Conservation (phyloP, 2,113 vertebrate species). For the Nipponia nippon region DNA sequence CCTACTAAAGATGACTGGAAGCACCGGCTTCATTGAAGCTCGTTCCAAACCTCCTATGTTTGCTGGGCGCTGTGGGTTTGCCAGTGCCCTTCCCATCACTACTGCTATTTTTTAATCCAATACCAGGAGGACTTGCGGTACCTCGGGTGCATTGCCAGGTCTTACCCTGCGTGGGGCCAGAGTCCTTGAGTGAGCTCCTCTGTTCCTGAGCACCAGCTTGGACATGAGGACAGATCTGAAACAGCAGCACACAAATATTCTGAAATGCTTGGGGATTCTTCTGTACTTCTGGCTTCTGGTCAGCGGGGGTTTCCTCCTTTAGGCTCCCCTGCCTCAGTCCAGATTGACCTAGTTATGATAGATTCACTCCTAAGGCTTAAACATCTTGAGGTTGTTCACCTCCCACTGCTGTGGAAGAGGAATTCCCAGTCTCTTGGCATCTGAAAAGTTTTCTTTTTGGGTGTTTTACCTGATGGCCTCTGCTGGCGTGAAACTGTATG, state of each 20-base stretch:
- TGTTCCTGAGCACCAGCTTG: background rate
- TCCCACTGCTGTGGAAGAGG: background rate
- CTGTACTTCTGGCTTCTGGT: background rate
- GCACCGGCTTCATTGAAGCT: background rate
- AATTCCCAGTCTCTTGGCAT: background rate
- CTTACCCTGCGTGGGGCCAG: fast-evolving
- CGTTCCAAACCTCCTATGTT: background rate
- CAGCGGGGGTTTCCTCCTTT: background rate
- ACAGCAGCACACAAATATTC: background rate
- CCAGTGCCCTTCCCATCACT: background rate
- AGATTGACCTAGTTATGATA: background rate
- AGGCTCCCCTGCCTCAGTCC: background rate
- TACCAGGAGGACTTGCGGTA: background rate
- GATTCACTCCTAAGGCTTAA: background rate
- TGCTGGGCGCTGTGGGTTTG: background rate
- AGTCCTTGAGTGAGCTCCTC: background rate
- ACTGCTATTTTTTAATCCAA: background rate
- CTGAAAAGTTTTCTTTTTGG: background rate
- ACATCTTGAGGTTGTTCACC: background rate
- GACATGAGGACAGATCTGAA: background rate
- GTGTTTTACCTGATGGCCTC: background rate
- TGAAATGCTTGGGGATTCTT: background rate
- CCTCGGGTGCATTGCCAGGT: background rate
- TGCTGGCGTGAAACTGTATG: background rate
- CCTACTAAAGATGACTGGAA: background rate